Base-by-base conservation (phyloP, 2,797 vertebrate species). In the Ambastaia sidthimunki region DNA sequence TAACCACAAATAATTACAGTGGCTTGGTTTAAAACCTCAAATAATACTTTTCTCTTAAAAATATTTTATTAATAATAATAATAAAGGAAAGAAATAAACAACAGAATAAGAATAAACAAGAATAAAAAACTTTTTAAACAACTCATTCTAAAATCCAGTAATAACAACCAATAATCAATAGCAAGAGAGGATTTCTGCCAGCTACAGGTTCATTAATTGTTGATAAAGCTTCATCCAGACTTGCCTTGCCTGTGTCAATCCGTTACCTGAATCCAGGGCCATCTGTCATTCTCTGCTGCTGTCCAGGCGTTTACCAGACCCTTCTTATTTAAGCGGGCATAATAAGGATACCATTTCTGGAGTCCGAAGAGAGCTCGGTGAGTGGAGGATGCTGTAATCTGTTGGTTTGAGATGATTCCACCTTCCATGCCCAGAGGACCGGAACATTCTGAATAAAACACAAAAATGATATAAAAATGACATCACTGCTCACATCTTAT, bases 221-320 rank as follows among this genome's bases (percentile, higher is more conserved):
- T 78, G 41, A 73, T 70, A 63, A 73, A 76, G 67, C 60, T 69
- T 57, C 12, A 21, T 72, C 69, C 81, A 60, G 21, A 76, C 83
- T 48, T 16, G 19, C 28, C 78, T 71, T 73, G 80, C 47, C 50
- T 73, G 70, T 81, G 85, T 85, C 86, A 87, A 87, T 88, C 88
- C 91, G 85, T 95, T 96, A 99, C 98, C 97, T 99, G 98, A 91
- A 99, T 99, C 98, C 98, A 99, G 0, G 98, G 98, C 98, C 97
- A 98, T 94, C 96, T 96, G 95, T 99, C 98, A 86, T 98, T 99
- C 91, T 99, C 97, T 86, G 97, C 97, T 74, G 97, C 96, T 15
- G 98, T 98, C 98, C 98, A 99, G 76, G 98, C 98, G 25, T 99
- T 99, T 90, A 99, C 97, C 87, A 99, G 96, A 66, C 98, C 98